A percentile compares a stretch with the other conserved stretches of the same genome.
phyloP scores from a whole-genome alignment of 2,113 vertebrate genomes.

The Taxidea taxus region DNA sequence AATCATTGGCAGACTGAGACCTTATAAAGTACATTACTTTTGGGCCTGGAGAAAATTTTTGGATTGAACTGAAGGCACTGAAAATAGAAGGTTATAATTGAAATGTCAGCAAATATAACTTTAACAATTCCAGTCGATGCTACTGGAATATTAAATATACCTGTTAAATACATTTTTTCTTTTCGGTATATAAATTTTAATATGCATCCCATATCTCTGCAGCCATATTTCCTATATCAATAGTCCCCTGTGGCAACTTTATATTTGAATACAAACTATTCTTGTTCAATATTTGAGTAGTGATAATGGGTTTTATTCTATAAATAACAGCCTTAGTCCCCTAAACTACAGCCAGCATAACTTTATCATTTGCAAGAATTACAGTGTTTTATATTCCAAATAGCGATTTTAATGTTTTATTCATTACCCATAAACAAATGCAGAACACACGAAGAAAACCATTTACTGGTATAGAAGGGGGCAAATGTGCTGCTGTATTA shows the following conservation, averaged over 20 bases:
- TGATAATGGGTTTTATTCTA: constrained; percentile 75
- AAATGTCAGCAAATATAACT: constrained; percentile 77
- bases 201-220: constrained; percentile 58
- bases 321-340: constrained; percentile 61
- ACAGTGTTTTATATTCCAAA: constrained; percentile 66
- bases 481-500: neutral
- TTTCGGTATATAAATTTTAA: constrained; percentile 70
- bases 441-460: neutral
- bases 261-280: constrained; percentile 72
- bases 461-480: neutral
- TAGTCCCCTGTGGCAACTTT: constrained; percentile 68
- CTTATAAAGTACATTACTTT: constrained; percentile 55
- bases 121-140: constrained; percentile 66
- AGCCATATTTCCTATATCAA: constrained; percentile 69
- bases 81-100: constrained; percentile 73
- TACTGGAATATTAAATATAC: constrained; percentile 66
- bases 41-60: constrained; percentile 40
- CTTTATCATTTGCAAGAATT: constrained; percentile 60
- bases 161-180: constrained; percentile 73
- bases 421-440: constrained; percentile 62
- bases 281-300: constrained; percentile 75
- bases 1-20: neutral
- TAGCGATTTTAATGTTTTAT: constrained; percentile 72
- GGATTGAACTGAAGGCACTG: constrained; percentile 61
- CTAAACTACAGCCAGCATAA: constrained; percentile 61